Base-by-base conservation (phyloP, 2,888 invertebrate species). In the Congeria kusceri region DNA sequence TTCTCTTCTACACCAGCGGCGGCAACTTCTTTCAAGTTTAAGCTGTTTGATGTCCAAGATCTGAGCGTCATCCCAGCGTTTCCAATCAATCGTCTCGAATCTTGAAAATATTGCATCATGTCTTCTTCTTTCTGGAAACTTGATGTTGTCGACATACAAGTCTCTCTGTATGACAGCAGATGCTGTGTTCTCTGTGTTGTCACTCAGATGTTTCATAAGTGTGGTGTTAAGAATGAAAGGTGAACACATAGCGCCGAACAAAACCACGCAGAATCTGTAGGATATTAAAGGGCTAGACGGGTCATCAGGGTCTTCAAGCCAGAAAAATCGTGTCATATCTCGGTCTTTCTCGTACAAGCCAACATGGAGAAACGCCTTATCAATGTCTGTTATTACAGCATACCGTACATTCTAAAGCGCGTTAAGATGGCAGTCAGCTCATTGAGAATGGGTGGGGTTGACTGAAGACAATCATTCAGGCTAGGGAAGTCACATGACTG, bases 281-380 rank as follows among this genome's bases (percentile, higher is more conserved):
- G 65, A 61, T 13, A 28, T 46, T 20, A 80, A 62, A 15, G 29
- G n/a, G 56, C 80, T 67, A 7, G 64, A 18, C 4, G 58, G 57
- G 27, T 72, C 46, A n/a, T n/a, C 47, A 5, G 72, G 68, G 53
- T 80, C 73, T 7, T 11, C 20, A 11, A 77, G 53, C 80, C 77
- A 80, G 3, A 77, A 29, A 49, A 77, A 80, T 56, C 71, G 66
- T 28, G 75, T 76, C 9, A 71, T 27, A 49, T 79, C 75, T 18
- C 71, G 58, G 46, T 75, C 70, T 9, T 57, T 29, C 46, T 70
- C 49, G 28, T 79, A 63, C 9, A 79, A 28, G 15, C 53, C 61
- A 20, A 77, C 59, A n/a, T 77, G 46, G 7, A 77, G 44, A 56
- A 77, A 81, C 5, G 81, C 77, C 59, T 81, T 77, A 29, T 72